Conservation (phyloP, 2,113 vertebrate genomes). For the Hystrix brachyura region DNA sequence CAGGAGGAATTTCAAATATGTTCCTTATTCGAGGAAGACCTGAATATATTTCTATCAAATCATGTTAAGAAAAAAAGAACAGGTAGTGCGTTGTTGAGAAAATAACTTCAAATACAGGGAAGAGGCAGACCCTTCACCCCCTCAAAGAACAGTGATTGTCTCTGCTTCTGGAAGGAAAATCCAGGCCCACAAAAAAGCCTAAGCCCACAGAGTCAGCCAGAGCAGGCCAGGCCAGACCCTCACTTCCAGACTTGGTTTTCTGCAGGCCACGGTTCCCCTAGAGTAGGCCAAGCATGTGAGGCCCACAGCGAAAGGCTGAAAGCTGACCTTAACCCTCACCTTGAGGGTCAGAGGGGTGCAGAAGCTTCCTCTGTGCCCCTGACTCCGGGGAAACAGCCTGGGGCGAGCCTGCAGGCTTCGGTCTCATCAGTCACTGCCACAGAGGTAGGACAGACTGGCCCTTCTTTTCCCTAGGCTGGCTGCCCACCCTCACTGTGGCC, state of each 20-base stretch:
- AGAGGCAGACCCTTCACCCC: neutral
- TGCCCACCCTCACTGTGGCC: neutral
- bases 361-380: neutral
- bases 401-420: neutral
- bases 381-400: neutral
- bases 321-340: neutral
- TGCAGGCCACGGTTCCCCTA: neutral
- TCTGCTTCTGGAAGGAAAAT: slow-evolving; percentile 3
- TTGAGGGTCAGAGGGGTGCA: neutral
- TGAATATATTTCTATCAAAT: neutral
- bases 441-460: neutral
- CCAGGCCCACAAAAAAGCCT: neutral
- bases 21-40: neutral
- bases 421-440: no score
- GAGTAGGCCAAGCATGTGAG: neutral
- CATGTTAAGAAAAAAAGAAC: neutral
- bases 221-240: neutral
- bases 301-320: neutral
- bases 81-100: neutral
- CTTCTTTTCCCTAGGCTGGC: neutral
- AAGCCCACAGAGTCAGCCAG: neutral
- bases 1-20: neutral
- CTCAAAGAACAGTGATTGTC: neutral
- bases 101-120: neutral
- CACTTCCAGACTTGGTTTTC: neutral